Evolutionary conservation across 1,140 invertebrate genomes (phyloP).

Genomic region (Tetragonula clypearis): DNA sequence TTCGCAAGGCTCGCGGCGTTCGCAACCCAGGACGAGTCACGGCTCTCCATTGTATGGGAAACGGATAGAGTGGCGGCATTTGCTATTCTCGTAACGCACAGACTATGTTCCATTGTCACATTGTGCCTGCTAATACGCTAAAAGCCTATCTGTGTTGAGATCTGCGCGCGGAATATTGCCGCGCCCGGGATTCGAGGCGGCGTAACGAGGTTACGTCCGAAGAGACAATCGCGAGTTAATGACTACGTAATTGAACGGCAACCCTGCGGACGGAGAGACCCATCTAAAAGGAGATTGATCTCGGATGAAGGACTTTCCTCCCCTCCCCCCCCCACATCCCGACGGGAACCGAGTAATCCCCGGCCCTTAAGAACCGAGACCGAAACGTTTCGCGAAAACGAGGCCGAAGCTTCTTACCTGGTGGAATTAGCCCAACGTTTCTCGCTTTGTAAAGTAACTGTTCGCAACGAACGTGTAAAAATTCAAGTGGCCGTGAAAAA

Average conservation of each 20-base stretch:
- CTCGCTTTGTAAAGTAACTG: too few species aligned
- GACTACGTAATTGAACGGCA: conserved; percentile 78
- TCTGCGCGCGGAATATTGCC: conserved; percentile 77
- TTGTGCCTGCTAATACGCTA: conserved; percentile 81
- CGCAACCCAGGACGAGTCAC: conserved; percentile 42
- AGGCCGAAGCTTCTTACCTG: neutral
- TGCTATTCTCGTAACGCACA: conserved; percentile 78
- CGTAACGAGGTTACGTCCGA: conserved; percentile 79
- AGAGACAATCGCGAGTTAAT: conserved; percentile 80
- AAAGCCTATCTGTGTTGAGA: conserved; percentile 82
- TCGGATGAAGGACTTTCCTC: conserved; percentile 19
- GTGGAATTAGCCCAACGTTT: neutral
- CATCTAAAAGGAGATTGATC: conserved; percentile 58
- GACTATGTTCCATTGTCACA: conserved; percentile 78
- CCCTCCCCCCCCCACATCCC: neutral
- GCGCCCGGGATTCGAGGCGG: conserved; percentile 77
- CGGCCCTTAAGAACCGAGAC: neutral
- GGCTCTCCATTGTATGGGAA: conserved; percentile 70
- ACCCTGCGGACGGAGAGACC: conserved; percentile 24
- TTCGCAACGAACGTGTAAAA: too few species aligned
- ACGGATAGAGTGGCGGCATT: conserved; percentile 78
- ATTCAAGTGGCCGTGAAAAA: too few species aligned
- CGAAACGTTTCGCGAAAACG: neutral
- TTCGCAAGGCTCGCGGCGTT: conserved; percentile 62
- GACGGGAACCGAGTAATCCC: neutral